Percentiles rank a stretch among this genome's conserved stretches.
Evolutionary conservation across 2,888 invertebrate species (phyloP).

Genomic region (Pherbina coryleti): DNA sequence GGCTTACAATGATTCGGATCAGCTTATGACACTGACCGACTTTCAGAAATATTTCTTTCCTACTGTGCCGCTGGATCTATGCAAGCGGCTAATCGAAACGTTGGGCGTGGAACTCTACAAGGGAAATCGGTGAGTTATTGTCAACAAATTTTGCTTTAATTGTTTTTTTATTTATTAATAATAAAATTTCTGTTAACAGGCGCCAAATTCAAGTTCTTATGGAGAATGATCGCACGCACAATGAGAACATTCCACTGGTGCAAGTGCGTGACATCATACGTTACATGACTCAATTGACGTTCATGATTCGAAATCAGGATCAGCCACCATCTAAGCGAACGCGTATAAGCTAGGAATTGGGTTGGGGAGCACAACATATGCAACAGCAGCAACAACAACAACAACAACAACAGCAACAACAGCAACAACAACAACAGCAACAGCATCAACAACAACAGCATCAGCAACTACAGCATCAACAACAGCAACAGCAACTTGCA

Average conservation of each 20-base stretch:
- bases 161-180: neutral
- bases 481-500: constrained; percentile 40
- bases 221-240: constrained; percentile 81
- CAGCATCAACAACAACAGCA: constrained; percentile 50
- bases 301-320: constrained; percentile 77
- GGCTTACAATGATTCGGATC: constrained; percentile 84
- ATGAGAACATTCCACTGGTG: constrained; percentile 83
- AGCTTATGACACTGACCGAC: constrained; percentile 86
- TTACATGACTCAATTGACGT: constrained; percentile 89
- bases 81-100: constrained; percentile 85
- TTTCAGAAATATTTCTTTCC: constrained; percentile 86
- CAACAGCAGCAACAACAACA: constrained; percentile 58
- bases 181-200: constrained; percentile 65
- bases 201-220: constrained; percentile 82
- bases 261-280: constrained; percentile 86
- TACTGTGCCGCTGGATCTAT: constrained; percentile 78
- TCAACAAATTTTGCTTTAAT: neutral
- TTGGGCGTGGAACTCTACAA: constrained; percentile 83
- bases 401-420: constrained; percentile 54
- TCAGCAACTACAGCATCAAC: constrained; percentile 39
- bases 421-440: constrained; percentile 56
- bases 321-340: constrained; percentile 68
- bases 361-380: constrained; percentile 70
- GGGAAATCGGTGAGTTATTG: constrained; percentile 81
- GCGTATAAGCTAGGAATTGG: constrained; percentile 70